Evolutionary conservation across 1,140 invertebrate species (phyloP).

Genomic region (Drosophila ambigua): DNA sequence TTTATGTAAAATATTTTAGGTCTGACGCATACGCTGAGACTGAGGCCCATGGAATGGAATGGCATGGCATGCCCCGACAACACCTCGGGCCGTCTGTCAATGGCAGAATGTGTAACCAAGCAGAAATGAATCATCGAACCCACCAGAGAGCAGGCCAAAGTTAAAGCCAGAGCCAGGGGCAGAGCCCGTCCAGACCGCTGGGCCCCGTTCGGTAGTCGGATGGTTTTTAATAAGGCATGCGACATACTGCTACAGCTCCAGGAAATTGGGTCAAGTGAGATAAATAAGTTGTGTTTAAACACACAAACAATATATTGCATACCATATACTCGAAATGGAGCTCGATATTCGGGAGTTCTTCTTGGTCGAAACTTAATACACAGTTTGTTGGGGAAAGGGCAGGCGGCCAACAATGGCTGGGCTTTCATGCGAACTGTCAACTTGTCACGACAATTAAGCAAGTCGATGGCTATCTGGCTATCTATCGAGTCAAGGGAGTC

Average conservation of each 20-base stretch:
- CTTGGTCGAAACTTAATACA: slow-evolving; percentile 63
- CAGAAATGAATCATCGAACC: slow-evolving; percentile 60
- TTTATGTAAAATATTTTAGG: slow-evolving; percentile 45
- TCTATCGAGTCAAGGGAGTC: slow-evolving; percentile 43
- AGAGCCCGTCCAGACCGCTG: slow-evolving; percentile 43
- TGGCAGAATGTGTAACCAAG: slow-evolving; percentile 62
- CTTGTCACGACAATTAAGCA: slow-evolving; percentile 78
- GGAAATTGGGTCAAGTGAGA: slow-evolving; percentile 74
- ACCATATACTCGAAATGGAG: slow-evolving; percentile 25
- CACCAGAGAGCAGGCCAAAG: neutral
- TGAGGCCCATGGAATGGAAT: slow-evolving; percentile 23
- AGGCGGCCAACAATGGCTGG: slow-evolving; percentile 57
- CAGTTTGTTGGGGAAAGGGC: slow-evolving; percentile 11
- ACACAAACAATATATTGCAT: slow-evolving; percentile 14
- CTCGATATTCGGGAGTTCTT: slow-evolving; percentile 26
- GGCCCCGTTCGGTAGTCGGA: slow-evolving; percentile 50
- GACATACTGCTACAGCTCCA: slow-evolving; percentile 32
- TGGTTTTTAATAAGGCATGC: slow-evolving; percentile 71
- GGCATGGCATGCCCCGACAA: slow-evolving; percentile 41
- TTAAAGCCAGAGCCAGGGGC: neutral
- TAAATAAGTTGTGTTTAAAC: slow-evolving; percentile 63
- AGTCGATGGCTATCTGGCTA: slow-evolving; percentile 69
- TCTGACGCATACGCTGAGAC: slow-evolving; percentile 60
- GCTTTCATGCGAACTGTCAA: slow-evolving; percentile 81
- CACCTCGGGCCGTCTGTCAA: slow-evolving; percentile 39